These are phyloP conservation scores for Noctilio leporinus DNA, from an alignment of 2,113 vertebrate species.

Conservation along the genomic window DNA sequence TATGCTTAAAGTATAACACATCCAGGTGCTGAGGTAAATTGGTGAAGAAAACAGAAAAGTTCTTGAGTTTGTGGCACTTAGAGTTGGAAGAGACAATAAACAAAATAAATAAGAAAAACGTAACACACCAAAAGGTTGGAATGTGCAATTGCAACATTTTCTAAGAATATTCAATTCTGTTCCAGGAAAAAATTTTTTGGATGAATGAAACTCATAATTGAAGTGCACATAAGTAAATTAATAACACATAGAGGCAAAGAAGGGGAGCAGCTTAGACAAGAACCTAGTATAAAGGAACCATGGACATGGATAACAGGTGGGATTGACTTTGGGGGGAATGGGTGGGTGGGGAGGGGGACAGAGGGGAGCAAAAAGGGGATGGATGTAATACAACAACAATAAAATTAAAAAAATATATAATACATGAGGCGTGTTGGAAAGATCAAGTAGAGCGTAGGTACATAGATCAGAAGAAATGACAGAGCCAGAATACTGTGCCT, in stretches of 20 bases:
- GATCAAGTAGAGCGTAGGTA: background rate
- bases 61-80: background rate
- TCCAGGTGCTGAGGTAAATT: background rate
- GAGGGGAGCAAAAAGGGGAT: too few relatives aligned
- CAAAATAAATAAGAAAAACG: background rate
- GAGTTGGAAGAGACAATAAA: background rate
- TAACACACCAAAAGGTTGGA: background rate
- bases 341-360: too few relatives aligned
- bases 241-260: too few relatives aligned
- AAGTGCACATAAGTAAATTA: background rate
- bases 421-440: background rate
- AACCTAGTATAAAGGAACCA: too few relatives aligned
- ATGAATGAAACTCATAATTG: background rate
- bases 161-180: background rate
- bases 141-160: background rate
- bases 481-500: background rate
- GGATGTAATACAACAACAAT: too few relatives aligned
- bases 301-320: too few relatives aligned
- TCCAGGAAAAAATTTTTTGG: background rate
- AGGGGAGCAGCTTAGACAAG: too few relatives aligned
- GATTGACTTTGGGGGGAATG: too few relatives aligned
- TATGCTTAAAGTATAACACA: background rate
- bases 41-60: background rate
- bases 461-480: background rate
- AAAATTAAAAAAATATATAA: too few relatives aligned